Conservation (phyloP, 2,888 invertebrate species). For the Loripinus fragilis region DNA sequence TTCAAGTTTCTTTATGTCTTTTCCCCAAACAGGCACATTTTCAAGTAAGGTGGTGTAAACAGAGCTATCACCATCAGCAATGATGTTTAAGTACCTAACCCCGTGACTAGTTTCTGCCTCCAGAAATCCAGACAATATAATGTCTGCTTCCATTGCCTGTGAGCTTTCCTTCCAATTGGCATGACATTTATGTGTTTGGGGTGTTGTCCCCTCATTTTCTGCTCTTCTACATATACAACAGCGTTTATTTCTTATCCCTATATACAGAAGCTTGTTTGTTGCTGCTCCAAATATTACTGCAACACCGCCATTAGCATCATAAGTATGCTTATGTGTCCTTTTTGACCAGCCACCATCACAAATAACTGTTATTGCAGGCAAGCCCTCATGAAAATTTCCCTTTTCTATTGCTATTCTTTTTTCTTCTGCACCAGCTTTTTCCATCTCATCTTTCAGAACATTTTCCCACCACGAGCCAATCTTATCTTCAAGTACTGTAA, state of each 20-base stretch:
- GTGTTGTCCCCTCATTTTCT: background rate
- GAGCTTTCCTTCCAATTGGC: slow-evolving; percentile 37
- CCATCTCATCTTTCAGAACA: slow-evolving; percentile 31
- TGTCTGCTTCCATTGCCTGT: slow-evolving; percentile 56
- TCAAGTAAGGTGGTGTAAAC: slow-evolving; percentile 13
- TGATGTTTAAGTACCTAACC: slow-evolving; percentile 26
- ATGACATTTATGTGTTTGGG: slow-evolving; percentile 22
- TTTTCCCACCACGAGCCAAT: slow-evolving; percentile 34
- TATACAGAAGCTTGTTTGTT: slow-evolving; percentile 52
- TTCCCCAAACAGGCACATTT: slow-evolving; percentile 38
- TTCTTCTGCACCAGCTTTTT: slow-evolving; percentile 36
- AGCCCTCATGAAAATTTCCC: slow-evolving; percentile 28
- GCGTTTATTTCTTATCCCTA: slow-evolving; percentile 52
- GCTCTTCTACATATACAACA: slow-evolving; percentile 23
- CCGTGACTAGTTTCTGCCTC: slow-evolving; percentile 39
- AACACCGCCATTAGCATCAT: slow-evolving; percentile 59
- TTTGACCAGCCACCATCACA: slow-evolving; percentile 62
- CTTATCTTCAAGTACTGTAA: slow-evolving; percentile 21
- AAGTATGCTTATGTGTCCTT: slow-evolving; percentile 53
- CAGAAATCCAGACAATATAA: slow-evolving; percentile 48
- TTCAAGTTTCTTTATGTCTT: slow-evolving; percentile 31
- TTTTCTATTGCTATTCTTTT: slow-evolving; percentile 25
- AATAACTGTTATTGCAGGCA: slow-evolving; percentile 47
- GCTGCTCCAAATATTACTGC: slow-evolving; percentile 50
- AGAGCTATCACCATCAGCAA: slow-evolving; percentile 51